Evolutionary conservation across 2,888 invertebrate genomes (phyloP).

Genomic region (Priapulus caudatus): DNA sequence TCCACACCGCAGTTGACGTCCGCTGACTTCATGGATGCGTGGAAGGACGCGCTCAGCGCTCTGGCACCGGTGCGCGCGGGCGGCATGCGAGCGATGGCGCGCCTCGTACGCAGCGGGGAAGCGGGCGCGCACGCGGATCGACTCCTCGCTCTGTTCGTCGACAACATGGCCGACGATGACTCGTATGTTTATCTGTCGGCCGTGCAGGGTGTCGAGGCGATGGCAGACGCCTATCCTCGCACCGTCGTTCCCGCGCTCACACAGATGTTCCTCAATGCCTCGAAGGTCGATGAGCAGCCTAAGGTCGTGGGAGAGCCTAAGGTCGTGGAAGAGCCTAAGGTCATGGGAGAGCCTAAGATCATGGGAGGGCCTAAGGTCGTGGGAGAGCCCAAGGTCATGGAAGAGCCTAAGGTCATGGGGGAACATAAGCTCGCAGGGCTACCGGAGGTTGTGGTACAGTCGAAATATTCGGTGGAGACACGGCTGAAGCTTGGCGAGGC

Average conservation of each 20-base stretch:
- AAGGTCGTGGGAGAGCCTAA: no score
- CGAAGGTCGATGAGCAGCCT: constrained; percentile 2
- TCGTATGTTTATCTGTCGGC: constrained; percentile 69
- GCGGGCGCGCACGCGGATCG: constrained; percentile 40
- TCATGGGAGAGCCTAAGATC: no score
- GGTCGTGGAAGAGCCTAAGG: no score
- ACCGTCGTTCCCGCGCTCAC: constrained; percentile 54
- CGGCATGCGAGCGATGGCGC: not conserved
- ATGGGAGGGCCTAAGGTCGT: no score
- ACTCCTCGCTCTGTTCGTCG: constrained; percentile 59
- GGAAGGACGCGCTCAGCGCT: not conserved
- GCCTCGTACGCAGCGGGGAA: not conserved
- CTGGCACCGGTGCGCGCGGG: not conserved
- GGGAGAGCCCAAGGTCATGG: no score
- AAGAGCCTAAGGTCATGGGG: no score
- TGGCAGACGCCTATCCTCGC: constrained; percentile 54
- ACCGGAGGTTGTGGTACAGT: no score
- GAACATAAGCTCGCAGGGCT: no score
- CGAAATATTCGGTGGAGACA: constrained; percentile 34
- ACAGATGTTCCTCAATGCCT: constrained; percentile 22
- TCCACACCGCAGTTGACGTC: not conserved
- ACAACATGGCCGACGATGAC: constrained; percentile 61
- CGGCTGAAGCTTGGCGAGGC: constrained; percentile 69
- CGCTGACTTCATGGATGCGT: not conserved
- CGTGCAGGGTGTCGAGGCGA: constrained; percentile 57